Base-by-base conservation (phyloP, 1,140 invertebrate species). In the Nomia melanderi region DNA sequence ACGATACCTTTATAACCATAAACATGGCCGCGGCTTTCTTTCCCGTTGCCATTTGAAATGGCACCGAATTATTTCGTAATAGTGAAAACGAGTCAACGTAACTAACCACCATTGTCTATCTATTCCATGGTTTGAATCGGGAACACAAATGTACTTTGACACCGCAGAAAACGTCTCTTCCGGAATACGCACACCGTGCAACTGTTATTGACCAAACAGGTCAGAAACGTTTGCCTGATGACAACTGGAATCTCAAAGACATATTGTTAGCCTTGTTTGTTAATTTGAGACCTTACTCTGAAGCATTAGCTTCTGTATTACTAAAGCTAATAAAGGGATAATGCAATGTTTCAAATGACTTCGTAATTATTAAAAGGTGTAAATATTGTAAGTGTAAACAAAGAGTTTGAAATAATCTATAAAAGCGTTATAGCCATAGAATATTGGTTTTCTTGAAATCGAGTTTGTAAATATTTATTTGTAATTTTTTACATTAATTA, bases 231-330 rank as follows among this genome's bases (percentile, higher is more conserved):
- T 56, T 54, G 65, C 25, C 6, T 27, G 39, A 14, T n/a, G 39
- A 44, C 69, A 60, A 54, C n/a, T 62, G 12, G n/a, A 25, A 47
- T 47, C 20, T 12, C 56, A 33, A 62, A 71, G n/a, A 33, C 17
- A 9, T 25, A 44, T 31, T 39, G 29, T 57, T 53, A 2, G 4
- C 64, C 31, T 70, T 70, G 67, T 57, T 70, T 39, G 57, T 39
- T 0, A 7, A 59, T 44, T 44, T 12, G 8, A 33, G 9, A 25
- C 23, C 31, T 31, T 20, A 8, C 7, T 20, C 9, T 3, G 3
- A 36, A 36, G 33, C 8, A n/a, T n/a, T n/a, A n/a, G n/a, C n/a
- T n/a, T n/a, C n/a, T n/a, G n/a, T n/a, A n/a, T n/a, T n/a, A n/a
- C n/a, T n/a, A n/a, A n/a, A n/a, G n/a, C n/a, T n/a, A n/a, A n/a